Evolutionary conservation across 2,113 vertebrate genomes (phyloP).

Genomic region (Pseudorectes ferrugineus): DNA sequence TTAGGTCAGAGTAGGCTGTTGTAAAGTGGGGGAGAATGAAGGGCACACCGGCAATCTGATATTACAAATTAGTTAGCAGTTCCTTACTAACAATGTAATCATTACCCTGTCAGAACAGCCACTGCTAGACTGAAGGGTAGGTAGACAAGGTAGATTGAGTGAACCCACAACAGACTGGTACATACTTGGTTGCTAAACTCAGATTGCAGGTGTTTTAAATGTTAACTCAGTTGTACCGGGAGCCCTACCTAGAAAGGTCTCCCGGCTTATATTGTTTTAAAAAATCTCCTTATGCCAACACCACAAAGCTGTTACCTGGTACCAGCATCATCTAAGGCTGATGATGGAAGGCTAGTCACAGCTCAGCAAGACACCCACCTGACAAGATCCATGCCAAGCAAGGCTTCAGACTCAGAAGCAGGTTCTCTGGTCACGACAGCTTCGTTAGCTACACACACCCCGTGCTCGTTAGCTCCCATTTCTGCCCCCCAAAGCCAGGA

Average conservation of each 20-base stretch:
- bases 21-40: background rate
- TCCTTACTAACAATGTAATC: background rate
- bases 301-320: background rate
- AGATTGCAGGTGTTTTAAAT: background rate
- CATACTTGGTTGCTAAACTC: background rate
- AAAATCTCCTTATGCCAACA: background rate
- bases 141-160: background rate
- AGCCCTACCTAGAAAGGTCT: background rate
- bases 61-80: background rate
- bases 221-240: background rate
- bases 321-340: background rate
- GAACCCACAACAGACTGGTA: background rate
- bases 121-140: background rate
- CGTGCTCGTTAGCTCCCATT: constrained; percentile 82
- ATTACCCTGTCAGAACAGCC: background rate
- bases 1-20: background rate
- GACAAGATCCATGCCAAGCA: constrained; percentile 82
- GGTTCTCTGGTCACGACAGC: constrained; percentile 70
- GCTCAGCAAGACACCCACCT: constrained; percentile 63
- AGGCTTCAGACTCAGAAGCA: constrained; percentile 70
- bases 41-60: background rate
- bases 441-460: constrained; percentile 78
- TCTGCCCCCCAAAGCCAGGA: constrained; percentile 84
- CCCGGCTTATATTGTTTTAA: background rate
- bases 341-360: background rate